Percentiles rank a stretch among this genome's conserved stretches.
phyloP scores from a whole-genome alignment of 2,797 vertebrate genomes.

The Synaphobranchus kaupii region DNA sequence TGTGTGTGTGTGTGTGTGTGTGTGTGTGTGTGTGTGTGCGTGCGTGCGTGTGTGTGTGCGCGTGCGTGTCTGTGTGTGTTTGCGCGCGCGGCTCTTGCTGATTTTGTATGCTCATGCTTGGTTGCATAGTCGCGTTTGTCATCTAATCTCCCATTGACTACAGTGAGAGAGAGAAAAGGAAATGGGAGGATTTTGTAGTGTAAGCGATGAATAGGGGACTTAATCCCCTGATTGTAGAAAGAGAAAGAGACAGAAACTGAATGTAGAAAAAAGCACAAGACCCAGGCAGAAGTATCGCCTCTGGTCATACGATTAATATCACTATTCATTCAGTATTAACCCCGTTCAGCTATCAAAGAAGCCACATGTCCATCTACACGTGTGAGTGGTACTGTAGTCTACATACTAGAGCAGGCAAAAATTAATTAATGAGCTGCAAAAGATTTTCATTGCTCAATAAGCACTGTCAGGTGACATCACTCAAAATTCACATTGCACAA shows the following conservation, averaged over 20 bases:
- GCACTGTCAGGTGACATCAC: slow-evolving; percentile 45
- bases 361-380: not conserved
- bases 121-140: slow-evolving; percentile 33
- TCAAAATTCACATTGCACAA: slow-evolving; percentile 6
- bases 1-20: not conserved
- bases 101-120: not conserved
- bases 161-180: slow-evolving; percentile 44
- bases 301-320: slow-evolving; percentile 21
- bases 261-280: not conserved
- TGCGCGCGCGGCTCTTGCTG: slow-evolving; percentile 27
- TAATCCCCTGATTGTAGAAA: slow-evolving; percentile 38
- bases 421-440: slow-evolving; percentile 50
- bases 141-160: slow-evolving; percentile 51
- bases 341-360: not conserved
- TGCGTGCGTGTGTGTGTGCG: slow-evolving; percentile 22
- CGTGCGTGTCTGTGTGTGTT: not conserved
- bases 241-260: not conserved
- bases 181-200: slow-evolving; percentile 50
- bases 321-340: slow-evolving; percentile 18
- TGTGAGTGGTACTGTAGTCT: not conserved
- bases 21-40: slow-evolving; percentile 33
- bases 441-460: slow-evolving; percentile 46
- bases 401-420: slow-evolving; percentile 38
- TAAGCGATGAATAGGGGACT: slow-evolving; percentile 47
- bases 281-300: not conserved